Evolutionary conservation across 2,888 invertebrate species (phyloP).

Genomic region (Odontothrips loti): DNA sequence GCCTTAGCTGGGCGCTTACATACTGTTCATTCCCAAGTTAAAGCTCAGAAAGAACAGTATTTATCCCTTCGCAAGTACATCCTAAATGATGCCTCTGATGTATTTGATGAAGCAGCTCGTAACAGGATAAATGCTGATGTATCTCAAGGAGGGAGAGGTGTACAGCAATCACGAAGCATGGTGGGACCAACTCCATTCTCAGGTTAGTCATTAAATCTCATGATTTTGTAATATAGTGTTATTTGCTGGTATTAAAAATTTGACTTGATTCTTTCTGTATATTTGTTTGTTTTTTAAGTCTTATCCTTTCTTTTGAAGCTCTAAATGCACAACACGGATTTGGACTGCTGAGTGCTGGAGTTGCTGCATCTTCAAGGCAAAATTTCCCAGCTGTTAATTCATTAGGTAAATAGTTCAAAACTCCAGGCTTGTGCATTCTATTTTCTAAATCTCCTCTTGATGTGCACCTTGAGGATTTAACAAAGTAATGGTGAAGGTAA

Average conservation of each 20-base stretch:
- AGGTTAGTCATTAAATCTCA: constrained; percentile 33
- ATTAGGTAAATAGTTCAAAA: not conserved
- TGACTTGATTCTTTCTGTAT: not conserved
- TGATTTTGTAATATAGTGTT: not conserved
- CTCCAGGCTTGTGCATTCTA: no score
- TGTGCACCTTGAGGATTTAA: no score
- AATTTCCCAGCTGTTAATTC: not conserved
- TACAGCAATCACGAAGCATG: constrained; percentile 46
- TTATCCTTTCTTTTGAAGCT: not conserved
- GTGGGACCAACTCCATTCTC: constrained; percentile 63
- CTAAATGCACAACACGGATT: constrained; percentile 10
- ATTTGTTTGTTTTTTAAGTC: not conserved
- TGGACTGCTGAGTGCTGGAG: not conserved
- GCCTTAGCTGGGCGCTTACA: constrained; percentile 83
- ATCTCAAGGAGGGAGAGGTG: constrained; percentile 36
- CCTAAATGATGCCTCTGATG: constrained; percentile 69
- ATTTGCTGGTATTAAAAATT: not conserved
- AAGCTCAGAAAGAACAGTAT: constrained; percentile 78
- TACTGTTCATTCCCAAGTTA: constrained; percentile 67
- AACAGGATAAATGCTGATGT: constrained; percentile 41
- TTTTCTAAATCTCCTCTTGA: no score
- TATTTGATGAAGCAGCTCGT: constrained; percentile 58
- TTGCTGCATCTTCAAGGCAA: not conserved
- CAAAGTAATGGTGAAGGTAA: no score
- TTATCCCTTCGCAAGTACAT: constrained; percentile 74